Conservation (phyloP, 2,888 invertebrate species). For the Stenolophus ochropezus region DNA sequence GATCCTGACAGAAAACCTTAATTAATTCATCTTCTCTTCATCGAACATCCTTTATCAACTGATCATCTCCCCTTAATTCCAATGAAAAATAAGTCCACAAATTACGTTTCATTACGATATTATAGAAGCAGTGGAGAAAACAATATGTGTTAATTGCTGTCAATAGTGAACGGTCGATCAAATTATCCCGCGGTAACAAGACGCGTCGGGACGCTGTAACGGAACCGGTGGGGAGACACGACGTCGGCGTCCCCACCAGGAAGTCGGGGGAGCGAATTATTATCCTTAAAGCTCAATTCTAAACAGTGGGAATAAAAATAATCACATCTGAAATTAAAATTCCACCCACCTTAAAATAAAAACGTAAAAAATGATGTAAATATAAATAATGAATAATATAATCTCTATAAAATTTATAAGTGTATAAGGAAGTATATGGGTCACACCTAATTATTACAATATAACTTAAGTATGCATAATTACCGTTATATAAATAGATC, state of each 20-base stretch:
- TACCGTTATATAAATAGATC: not conserved
- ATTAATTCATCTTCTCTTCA: conserved; percentile 38
- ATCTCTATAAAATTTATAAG: not conserved
- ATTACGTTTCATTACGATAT: conserved; percentile 50
- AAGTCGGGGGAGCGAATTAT: not conserved
- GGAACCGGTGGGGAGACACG: not conserved
- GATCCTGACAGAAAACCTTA: not conserved
- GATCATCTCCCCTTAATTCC: conserved; percentile 49
- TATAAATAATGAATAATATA: not conserved
- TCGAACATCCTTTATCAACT: conserved; percentile 22
- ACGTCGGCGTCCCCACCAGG: not conserved
- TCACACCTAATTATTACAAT: not conserved
- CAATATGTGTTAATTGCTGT: conserved; percentile 60
- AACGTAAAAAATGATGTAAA: too few relatives aligned
- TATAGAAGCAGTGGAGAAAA: conserved; percentile 36
- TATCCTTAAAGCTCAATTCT: not conserved
- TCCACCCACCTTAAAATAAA: too few relatives aligned
- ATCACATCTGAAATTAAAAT: too few relatives aligned
- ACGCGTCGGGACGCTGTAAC: conserved; percentile 26
- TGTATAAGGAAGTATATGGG: not conserved
- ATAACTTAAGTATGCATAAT: not conserved
- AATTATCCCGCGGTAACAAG: conserved; percentile 57
- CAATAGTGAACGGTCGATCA: conserved; percentile 52
- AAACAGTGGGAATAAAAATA: not conserved
- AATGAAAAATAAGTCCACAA: conserved; percentile 47